phyloP scores from a whole-genome alignment of 2,888 invertebrate species.

The Oasisia sp. region DNA sequence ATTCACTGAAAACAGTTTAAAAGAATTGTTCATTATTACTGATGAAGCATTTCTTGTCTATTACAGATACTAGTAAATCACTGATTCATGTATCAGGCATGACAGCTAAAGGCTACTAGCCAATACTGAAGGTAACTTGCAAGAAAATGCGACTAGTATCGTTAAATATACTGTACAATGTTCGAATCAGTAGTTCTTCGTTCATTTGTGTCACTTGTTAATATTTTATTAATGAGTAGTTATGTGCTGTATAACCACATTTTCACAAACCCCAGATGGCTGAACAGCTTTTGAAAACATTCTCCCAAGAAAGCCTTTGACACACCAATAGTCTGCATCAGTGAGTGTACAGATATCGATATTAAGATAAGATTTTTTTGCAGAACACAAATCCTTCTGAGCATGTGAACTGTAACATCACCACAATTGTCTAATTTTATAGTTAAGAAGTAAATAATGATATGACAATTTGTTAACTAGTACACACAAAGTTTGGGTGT shows the following conservation, averaged over 20 bases:
- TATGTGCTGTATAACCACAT: not conserved
- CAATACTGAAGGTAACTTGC: conserved; percentile 3
- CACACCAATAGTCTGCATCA: too few relatives aligned
- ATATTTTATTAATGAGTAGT: not conserved
- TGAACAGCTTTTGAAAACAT: not conserved
- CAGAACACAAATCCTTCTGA: not conserved
- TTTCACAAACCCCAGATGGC: not conserved
- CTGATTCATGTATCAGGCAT: not conserved
- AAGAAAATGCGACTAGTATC: conserved; percentile 13
- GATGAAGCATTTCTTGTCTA: not conserved
- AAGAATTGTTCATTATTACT: not conserved
- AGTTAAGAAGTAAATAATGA: not conserved
- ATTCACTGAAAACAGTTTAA: not conserved
- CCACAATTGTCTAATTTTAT: too few relatives aligned
- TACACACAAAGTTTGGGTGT: not conserved
- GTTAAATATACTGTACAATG: not conserved
- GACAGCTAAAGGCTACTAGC: not conserved
- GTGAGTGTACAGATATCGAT: too few relatives aligned
- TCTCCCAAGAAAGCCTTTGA: not conserved
- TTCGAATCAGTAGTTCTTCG: not conserved
- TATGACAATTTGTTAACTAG: too few relatives aligned
- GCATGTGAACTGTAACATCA: not conserved
- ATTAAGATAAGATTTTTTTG: not conserved
- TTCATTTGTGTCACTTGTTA: not conserved
- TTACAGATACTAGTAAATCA: not conserved